These are phyloP conservation scores for Orthonychiurus folsomi DNA, from an alignment of 2,888 invertebrate species.

Conservation along the genomic window DNA sequence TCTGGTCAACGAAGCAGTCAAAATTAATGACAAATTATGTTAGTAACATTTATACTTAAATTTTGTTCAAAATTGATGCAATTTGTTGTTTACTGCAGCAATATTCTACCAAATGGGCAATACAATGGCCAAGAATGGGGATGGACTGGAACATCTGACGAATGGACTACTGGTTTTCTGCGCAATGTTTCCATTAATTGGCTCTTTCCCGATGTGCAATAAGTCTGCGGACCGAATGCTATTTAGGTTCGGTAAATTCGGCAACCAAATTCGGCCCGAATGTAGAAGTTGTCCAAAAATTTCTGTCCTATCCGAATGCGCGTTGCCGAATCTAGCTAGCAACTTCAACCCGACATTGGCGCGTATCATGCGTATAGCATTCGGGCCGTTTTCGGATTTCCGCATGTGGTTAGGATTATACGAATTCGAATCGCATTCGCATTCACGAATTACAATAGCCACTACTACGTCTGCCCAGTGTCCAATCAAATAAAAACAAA, in stretches of 20 bases:
- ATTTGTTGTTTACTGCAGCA: too few species aligned
- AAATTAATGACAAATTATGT: too few species aligned
- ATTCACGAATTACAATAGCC: not conserved
- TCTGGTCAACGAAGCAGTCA: too few species aligned
- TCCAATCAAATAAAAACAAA: too few species aligned
- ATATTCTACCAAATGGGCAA: too few species aligned
- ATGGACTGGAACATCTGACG: too few species aligned
- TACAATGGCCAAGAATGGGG: too few species aligned
- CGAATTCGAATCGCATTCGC: not conserved
- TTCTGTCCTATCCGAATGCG: slow-evolving; percentile 2
- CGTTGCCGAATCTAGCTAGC: not conserved
- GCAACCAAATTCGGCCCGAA: not conserved
- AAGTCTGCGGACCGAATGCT: slow-evolving; percentile 1
- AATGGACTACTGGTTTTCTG: too few species aligned
- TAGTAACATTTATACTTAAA: too few species aligned
- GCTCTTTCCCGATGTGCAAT: slow-evolving; percentile 9
- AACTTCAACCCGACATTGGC: not conserved
- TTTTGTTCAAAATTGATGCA: too few species aligned
- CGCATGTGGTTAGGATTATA: not conserved
- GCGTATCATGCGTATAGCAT: not conserved
- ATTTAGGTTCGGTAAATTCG: not conserved
- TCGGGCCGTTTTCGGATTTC: not conserved
- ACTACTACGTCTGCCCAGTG: too few species aligned
- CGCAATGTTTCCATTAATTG: too few species aligned
- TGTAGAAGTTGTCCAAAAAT: not conserved